Conservation (phyloP, 1,140 invertebrate species). For the Myzus persicae region DNA sequence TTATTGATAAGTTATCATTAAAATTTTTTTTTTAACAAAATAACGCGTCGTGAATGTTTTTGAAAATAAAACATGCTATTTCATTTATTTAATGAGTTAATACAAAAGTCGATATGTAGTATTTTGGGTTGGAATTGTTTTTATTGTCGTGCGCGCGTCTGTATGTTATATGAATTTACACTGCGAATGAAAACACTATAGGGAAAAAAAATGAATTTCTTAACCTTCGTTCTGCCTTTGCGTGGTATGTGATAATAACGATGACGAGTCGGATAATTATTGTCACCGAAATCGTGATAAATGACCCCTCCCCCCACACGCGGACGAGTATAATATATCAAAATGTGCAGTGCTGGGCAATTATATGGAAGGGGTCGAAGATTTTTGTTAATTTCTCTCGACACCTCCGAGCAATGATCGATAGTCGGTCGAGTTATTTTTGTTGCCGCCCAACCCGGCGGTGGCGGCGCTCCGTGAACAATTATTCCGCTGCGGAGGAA, state of each 20-base stretch:
- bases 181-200: not conserved
- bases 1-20: not conserved
- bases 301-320: not conserved
- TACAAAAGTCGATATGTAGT: not conserved
- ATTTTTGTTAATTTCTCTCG: slow-evolving; percentile 58
- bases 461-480: slow-evolving; percentile 19
- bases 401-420: slow-evolving; percentile 53
- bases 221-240: not conserved
- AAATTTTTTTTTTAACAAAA: not conserved
- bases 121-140: not conserved
- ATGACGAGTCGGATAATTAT: slow-evolving; percentile 54
- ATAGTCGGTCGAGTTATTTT: slow-evolving; percentile 52
- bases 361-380: not conserved
- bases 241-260: slow-evolving; percentile 10
- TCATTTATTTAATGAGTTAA: not conserved
- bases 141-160: not conserved
- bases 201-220: not conserved
- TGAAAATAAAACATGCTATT: not conserved
- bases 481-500: slow-evolving; percentile 27
- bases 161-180: not conserved
- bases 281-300: slow-evolving; percentile 50
- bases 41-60: not conserved
- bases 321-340: not conserved
- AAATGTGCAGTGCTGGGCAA: not conserved
- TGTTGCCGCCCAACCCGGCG: slow-evolving; percentile 31